Base-by-base conservation (phyloP, 2,888 invertebrate genomes). In the Drosophila mulleri region DNA sequence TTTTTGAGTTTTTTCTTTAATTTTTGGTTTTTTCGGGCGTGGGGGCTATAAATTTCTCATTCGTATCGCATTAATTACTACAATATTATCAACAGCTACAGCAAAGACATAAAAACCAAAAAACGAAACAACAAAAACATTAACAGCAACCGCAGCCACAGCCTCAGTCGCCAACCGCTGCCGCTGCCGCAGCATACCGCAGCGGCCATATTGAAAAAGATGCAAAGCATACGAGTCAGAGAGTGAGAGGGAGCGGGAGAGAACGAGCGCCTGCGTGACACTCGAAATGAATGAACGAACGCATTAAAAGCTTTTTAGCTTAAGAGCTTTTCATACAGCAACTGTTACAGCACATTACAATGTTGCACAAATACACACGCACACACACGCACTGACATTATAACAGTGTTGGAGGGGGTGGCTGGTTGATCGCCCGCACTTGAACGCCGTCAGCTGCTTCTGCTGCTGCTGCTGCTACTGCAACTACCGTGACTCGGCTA, bases 401-500 rank as follows among this genome's bases (percentile, higher is more conserved):
- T 45, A 52, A 20, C 37, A 53, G 39, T 53, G 23, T 50, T 48
- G 29, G 23, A 16, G 35, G 18, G 12, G 41, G 45, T 5, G 41
- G 39, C 9, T 26, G 18, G 5, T 2, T 8, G 42, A 50, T 3
- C 14, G 37, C 29, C 16, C 20, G 59, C 63, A 68, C 63, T 29
- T 74, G 74, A 73, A 73, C 63, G 63, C 50, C 68, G 45, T 56
- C 68, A 68, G 47, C 68, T 35, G 66, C 20, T 29, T 42, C 37
- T 39, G 37, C 12, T 35, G 5, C 47, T 41, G 41, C 18, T 32
- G 18, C n/a, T 39, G 50, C 35, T 14, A 20, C 35, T 26, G 18
- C 14, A n/a, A 58, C 83, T 92, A 92, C 92, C 92, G 92, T 89
- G 92, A 90, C 74, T 93, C 93, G 69, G 91, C 89, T 74, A 93